Conservation (phyloP, 2,888 invertebrate genomes). For the Nycteola revayana region DNA sequence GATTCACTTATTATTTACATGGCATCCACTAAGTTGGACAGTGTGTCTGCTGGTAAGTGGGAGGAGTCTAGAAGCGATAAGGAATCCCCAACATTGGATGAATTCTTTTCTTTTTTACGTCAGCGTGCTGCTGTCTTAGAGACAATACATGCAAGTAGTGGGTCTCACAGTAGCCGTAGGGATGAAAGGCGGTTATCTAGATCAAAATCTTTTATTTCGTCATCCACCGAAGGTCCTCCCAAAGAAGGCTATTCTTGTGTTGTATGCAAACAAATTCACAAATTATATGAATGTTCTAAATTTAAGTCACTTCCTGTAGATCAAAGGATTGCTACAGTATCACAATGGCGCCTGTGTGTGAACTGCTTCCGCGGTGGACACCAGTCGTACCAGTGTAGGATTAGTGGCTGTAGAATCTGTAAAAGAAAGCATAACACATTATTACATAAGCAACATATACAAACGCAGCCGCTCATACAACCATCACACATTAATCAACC, state of each 20-base stretch:
- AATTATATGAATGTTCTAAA: constrained; percentile 1
- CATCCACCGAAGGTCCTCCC: too few relatives aligned
- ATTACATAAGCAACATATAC: too few relatives aligned
- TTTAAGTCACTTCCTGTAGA: neutral
- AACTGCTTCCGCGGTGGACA: constrained; percentile 1
- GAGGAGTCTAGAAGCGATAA: constrained; percentile 1
- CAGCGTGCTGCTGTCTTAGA: neutral
- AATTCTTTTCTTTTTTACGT: neutral
- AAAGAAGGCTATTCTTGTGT: too few relatives aligned
- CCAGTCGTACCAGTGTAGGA: neutral
- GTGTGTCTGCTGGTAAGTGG: constrained; percentile 1
- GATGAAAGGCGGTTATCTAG: too few relatives aligned
- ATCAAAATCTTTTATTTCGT: too few relatives aligned
- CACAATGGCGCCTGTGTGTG: neutral
- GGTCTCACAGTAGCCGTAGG: neutral
- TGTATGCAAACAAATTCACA: constrained; percentile 1
- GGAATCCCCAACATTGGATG: neutral
- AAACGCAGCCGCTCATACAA: too few relatives aligned
- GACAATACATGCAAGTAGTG: neutral
- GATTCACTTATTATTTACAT: constrained; percentile 2
- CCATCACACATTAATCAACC: too few relatives aligned
- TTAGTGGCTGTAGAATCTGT: too few relatives aligned
- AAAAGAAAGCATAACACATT: too few relatives aligned
- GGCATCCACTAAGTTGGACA: neutral
- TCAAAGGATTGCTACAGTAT: neutral